Percentiles rank a stretch among this genome's conserved stretches.
phyloP scores from a whole-genome alignment of 2,888 invertebrate genomes.

The Caenorhabditis drosophilae region DNA sequence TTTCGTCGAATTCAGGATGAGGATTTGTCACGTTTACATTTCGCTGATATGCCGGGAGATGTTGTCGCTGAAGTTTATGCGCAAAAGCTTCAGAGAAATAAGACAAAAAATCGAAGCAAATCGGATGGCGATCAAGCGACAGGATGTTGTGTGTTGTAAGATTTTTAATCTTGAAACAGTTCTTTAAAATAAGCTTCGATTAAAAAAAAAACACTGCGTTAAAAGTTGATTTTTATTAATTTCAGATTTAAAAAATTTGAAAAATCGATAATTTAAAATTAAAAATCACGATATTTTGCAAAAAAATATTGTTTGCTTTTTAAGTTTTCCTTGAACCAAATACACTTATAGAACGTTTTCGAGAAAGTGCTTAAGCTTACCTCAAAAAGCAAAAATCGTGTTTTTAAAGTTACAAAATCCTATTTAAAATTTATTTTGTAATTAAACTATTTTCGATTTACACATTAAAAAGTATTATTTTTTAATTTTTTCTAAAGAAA shows the following conservation, averaged over 20 bases:
- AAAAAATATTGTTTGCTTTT: no score
- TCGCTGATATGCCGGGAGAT: slow-evolving; percentile 52
- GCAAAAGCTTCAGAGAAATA: slow-evolving; percentile 41
- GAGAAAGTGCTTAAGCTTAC: no score
- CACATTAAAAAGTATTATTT: no score
- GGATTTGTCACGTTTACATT: slow-evolving; percentile 45
- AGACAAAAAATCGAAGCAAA: slow-evolving; percentile 12
- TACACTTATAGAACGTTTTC: no score
- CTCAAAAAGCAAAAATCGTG: no score
- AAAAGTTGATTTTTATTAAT: not conserved
- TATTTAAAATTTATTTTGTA: no score
- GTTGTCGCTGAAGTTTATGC: slow-evolving; percentile 55
- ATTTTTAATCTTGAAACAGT: not conserved
- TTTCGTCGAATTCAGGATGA: slow-evolving; percentile 51
- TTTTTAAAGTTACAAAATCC: no score
- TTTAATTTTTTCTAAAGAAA: no score
- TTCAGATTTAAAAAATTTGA: not conserved
- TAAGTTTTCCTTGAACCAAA: no score
- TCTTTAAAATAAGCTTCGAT: not conserved
- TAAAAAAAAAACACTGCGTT: not conserved
- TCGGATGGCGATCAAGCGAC: not conserved
- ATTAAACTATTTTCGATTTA: no score
- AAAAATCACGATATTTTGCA: no score
- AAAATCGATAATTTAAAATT: no score
- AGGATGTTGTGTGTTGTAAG: slow-evolving; percentile 31